A percentile compares a stretch with the other conserved stretches of the same genome.
Evolutionary conservation across 2,888 invertebrate species (phyloP).

Genomic region (Meiosimyza decipiens): DNA sequence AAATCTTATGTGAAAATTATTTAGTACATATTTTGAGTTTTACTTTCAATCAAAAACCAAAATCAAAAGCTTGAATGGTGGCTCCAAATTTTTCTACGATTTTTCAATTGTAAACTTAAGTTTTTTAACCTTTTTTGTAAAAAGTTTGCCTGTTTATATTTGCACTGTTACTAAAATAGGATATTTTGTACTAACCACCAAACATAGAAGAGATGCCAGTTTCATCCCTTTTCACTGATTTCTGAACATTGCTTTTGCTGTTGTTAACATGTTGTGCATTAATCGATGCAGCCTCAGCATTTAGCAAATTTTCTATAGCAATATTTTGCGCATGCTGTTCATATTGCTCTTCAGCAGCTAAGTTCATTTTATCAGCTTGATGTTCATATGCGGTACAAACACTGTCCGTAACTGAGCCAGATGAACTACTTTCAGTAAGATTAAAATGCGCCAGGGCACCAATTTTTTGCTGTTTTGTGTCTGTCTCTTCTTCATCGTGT

Average conservation of each 20-base stretch:
- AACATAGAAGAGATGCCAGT: conserved; percentile 63
- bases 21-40: not conserved
- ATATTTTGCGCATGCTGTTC: conserved; percentile 33
- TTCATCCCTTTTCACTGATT: conserved; percentile 52
- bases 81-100: too few relatives aligned
- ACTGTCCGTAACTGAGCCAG: conserved; percentile 73
- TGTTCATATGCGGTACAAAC: conserved; percentile 72
- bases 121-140: too few relatives aligned
- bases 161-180: too few relatives aligned
- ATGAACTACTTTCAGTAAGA: conserved; percentile 73
- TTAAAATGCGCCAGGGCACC: conserved; percentile 57
- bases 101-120: too few relatives aligned
- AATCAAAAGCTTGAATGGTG: too few relatives aligned
- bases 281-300: conserved; percentile 16
- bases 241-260: not conserved
- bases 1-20: not conserved
- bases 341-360: conserved; percentile 31
- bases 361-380: conserved; percentile 48
- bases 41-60: not conserved
- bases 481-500: conserved; percentile 10
- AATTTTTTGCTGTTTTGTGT: conserved; percentile 37
- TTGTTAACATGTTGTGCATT: conserved; percentile 27
- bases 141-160: too few relatives aligned
- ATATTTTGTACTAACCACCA: conserved; percentile 63
- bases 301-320: conserved; percentile 41